Conservation (phyloP, 2,113 vertebrate genomes). For the Tonatia bakeri region DNA sequence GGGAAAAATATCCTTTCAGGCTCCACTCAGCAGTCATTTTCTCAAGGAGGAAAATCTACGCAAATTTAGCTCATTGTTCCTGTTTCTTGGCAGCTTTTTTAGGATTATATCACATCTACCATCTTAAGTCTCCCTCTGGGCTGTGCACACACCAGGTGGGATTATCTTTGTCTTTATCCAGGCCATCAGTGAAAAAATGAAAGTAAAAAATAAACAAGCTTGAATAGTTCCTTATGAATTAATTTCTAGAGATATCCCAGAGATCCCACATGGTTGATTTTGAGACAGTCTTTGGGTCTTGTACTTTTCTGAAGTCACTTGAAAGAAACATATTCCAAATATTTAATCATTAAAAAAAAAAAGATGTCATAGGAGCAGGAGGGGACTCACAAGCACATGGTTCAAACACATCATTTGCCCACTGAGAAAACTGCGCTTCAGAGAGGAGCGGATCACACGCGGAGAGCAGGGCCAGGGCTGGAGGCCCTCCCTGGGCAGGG, state of each 20-base stretch:
- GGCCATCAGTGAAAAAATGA: neutral
- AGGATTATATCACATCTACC: too few relatives aligned
- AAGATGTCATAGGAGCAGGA: neutral
- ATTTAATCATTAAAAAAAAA: neutral
- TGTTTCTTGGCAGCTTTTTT: too few relatives aligned
- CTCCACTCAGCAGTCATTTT: neutral
- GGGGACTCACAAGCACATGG: neutral
- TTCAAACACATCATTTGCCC: neutral
- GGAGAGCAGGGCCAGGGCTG: neutral
- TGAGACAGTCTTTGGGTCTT: neutral
- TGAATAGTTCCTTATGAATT: neutral
- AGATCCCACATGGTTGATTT: neutral
- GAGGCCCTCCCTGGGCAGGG: accelerated
- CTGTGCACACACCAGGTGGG: accelerated
- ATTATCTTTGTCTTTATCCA: neutral
- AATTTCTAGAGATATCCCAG: neutral
- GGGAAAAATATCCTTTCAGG: neutral
- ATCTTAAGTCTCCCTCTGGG: accelerated
- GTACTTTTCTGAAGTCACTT: neutral
- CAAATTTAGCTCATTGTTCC: too few relatives aligned
- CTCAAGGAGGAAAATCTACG: neutral
- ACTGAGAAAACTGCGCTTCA: neutral
- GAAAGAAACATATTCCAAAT: neutral
- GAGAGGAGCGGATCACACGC: accelerated
- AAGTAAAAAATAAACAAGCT: neutral